Evolutionary conservation across 2,888 invertebrate genomes (phyloP), one percentile per base, ranked within the genome.

Genomic region (Xanthia icteritia): DNA sequence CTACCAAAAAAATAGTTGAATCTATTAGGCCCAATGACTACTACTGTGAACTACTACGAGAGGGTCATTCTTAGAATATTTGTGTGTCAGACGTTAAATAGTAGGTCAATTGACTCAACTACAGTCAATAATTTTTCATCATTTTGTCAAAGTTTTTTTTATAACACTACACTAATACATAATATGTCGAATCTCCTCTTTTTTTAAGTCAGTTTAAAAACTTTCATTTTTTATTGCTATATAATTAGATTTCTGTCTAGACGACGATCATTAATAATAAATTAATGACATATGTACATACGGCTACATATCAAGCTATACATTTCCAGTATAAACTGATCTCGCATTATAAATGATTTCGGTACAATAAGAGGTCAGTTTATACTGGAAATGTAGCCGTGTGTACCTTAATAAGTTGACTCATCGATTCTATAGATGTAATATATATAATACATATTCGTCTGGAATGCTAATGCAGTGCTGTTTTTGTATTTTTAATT

Each of bases 341-440:
- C n/a, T n/a, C n/a, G n/a, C n/a, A n/a, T n/a, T n/a, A n/a, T n/a
- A n/a, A n/a, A n/a, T n/a, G n/a, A n/a, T n/a, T n/a, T n/a, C n/a
- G n/a, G n/a, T n/a, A n/a, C n/a, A n/a, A n/a, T n/a, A n/a, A n/a
- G n/a, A n/a, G n/a, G n/a, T n/a, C n/a, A n/a, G n/a, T n/a, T n/a
- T n/a, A n/a, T n/a, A n/a, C n/a, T n/a, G n/a, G n/a, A n/a, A n/a
- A n/a, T n/a, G n/a, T n/a, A n/a, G n/a, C n/a, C n/a, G n/a, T n/a
- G n/a, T n/a, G n/a, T n/a, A n/a, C n/a, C n/a, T n/a, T n/a, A n/a
- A n/a, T n/a, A n/a, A n/a, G 70, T 48, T 86, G 83, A 78, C 73
- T 85, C 78, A 85, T 61, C 64, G 23, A 63, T 76, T 85, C 36
- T 70, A 39, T 39, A 36, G 23, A 5, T 3, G 42, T 39, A 39